A percentile compares a stretch with the other conserved stretches of the same genome.
These are phyloP conservation scores for Siderastrea siderea DNA, from an alignment of 92 coral and sea anemone genomes.

Conservation along the genomic window DNA sequence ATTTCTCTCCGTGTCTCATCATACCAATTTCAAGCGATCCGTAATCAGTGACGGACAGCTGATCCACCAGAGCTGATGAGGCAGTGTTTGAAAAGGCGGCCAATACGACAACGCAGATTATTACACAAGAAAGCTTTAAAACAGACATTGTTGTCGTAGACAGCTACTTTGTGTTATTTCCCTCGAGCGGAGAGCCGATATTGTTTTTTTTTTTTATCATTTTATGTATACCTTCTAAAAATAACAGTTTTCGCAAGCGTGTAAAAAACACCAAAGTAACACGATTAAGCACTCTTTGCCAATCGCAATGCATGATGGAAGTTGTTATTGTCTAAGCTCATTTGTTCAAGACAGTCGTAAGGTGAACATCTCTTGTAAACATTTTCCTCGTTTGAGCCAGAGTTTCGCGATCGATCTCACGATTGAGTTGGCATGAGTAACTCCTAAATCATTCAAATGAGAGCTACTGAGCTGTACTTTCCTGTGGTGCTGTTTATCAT, in stretches of 20 bases:
- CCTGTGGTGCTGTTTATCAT: not conserved
- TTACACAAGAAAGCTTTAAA: no score
- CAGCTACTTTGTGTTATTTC: no score
- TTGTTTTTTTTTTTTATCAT: no score
- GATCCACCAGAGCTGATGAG: not conserved
- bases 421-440: no score
- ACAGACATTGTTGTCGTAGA: no score
- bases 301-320: not conserved
- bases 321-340: not conserved
- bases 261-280: not conserved
- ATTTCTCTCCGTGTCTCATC: slow-evolving; percentile 92
- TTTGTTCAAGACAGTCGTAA: not conserved
- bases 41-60: slow-evolving; percentile 77
- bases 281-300: not conserved
- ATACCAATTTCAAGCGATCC: slow-evolving; percentile 81
- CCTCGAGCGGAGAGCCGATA: no score
- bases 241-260: no score
- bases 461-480: not conserved
- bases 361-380: not conserved
- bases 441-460: not conserved
- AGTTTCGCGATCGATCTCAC: no score
- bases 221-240: no score
- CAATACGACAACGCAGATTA: no score
- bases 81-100: no score
- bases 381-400: not conserved